phyloP scores from a whole-genome alignment of 1,140 invertebrate genomes.

The Phymorhynchus buccinoides region DNA sequence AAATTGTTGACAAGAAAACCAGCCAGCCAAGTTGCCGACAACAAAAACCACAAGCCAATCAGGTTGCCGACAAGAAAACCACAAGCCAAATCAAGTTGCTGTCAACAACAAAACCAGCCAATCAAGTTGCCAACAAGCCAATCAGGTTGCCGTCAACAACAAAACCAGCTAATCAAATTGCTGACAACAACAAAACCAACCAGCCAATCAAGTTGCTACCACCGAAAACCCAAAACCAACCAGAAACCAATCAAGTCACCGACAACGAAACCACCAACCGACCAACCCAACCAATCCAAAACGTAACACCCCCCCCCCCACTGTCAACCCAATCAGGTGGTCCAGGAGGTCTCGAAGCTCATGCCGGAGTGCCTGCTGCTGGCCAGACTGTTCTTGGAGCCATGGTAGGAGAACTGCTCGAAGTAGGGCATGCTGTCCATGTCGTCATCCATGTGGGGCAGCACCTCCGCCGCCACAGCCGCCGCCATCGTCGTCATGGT shows the following conservation, averaged over 20 bases:
- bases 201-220: no score
- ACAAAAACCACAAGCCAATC: not conserved
- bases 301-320: no score
- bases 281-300: no score
- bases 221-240: no score
- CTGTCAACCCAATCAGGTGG: constrained; percentile 41
- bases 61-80: not conserved
- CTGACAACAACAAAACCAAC: no score
- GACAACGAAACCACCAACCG: no score
- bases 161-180: not conserved
- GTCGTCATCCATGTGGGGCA: constrained; percentile 63
- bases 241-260: no score
- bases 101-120: no score
- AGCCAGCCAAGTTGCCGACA: not conserved
- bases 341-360: constrained; percentile 67
- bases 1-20: not conserved
- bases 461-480: constrained; percentile 37
- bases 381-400: constrained; percentile 62
- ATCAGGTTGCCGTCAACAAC: not conserved
- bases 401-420: constrained; percentile 70
- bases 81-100: not conserved
- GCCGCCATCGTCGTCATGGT: constrained; percentile 34
- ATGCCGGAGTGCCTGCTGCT: constrained; percentile 54
- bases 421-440: constrained; percentile 66
- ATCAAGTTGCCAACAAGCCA: no score